Base-by-base conservation (phyloP, 2,888 invertebrate species). In the Morinoia aosen region DNA sequence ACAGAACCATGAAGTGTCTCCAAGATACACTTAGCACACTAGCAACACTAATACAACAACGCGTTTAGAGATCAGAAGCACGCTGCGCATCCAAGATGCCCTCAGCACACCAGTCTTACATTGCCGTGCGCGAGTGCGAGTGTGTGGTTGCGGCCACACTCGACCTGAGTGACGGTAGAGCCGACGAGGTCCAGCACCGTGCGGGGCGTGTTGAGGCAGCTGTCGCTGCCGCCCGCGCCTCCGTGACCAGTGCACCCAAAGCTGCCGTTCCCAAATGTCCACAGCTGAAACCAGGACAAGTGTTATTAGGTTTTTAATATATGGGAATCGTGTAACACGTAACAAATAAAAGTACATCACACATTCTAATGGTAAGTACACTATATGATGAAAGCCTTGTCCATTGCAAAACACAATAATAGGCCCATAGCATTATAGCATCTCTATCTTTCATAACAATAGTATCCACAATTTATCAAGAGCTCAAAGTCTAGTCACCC, bases 211-310 rank as follows among this genome's bases (percentile, higher is more conserved):
- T 33, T 93, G 33, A 93, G 57, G 33, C 48, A 25, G 48, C 93
- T 57, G 57, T 93, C 93, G 25, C 16, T 12, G 40, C 93, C 93
- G 11, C 93, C 93, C 16, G 93, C 57, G 14, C 93, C 93, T 39
- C 96, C 96, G 95, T 96, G 96, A n/a, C 96, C 96, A 7, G 96
- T 95, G 94, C 96, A 96, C 8, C 96, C 96, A 76, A 96, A 95
- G 8, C 96, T 95, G 0, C 96, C 96, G 88, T 96, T 94, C 25
- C 96, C 96, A 95, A 96, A 96, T 19, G 96, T 96, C 96, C 96
- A 96, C 40, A 96, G 88, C 96, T 96, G 95, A 8, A 25, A 58
- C 16, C 33, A 16, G 25, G n/a, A 5, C 39, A 88, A 88, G 33
- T 48, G 48, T 88, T 2, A 76, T 76, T 76, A 76, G 25, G 10